Percentiles rank a stretch among this genome's conserved stretches.
Conservation (phyloP, 2,113 vertebrate species). For the Ammodytes dubius region DNA sequence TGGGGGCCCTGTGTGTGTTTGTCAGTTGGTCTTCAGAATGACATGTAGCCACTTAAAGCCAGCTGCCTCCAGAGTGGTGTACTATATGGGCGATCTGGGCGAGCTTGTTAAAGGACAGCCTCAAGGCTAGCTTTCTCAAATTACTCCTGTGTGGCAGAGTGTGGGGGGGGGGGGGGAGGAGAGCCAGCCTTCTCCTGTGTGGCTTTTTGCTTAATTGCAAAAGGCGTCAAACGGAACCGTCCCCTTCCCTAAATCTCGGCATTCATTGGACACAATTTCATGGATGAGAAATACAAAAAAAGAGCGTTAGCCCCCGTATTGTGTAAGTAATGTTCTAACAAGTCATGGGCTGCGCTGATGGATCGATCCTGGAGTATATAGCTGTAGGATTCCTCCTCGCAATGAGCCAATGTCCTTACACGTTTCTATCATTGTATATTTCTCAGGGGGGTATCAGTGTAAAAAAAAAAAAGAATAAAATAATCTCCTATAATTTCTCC, state of each 20-base stretch:
- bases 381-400: slow-evolving; percentile 12
- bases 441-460: slow-evolving; percentile 61
- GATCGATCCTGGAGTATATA: not conserved
- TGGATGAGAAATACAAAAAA: slow-evolving; percentile 56
- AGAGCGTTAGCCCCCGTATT: slow-evolving; percentile 32
- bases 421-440: slow-evolving; percentile 38
- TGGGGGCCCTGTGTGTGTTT: slow-evolving; percentile 54
- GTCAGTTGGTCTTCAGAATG: slow-evolving; percentile 65
- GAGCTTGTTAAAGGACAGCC: slow-evolving; percentile 76
- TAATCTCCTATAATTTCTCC: slow-evolving; percentile 67
- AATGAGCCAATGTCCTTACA: slow-evolving; percentile 60
- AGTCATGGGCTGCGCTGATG: slow-evolving; percentile 37
- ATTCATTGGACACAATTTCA: slow-evolving; percentile 57
- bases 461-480: slow-evolving; percentile 70
- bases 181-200: slow-evolving; percentile 55
- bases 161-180: slow-evolving; percentile 10
- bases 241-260: slow-evolving; percentile 40
- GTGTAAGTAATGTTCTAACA: slow-evolving; percentile 44
- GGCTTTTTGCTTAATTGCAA: slow-evolving; percentile 69
- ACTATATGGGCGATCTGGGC: slow-evolving; percentile 51
- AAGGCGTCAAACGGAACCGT: slow-evolving; percentile 54
- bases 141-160: slow-evolving; percentile 58
- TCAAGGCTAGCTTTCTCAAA: slow-evolving; percentile 71
- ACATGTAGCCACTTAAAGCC: slow-evolving; percentile 68
- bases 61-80: slow-evolving; percentile 65